A percentile compares a stretch with the other conserved stretches of the same genome.
These are phyloP conservation scores for Sebastes umbrosus DNA, from an alignment of 2,797 vertebrate species.

Conservation along the genomic window DNA sequence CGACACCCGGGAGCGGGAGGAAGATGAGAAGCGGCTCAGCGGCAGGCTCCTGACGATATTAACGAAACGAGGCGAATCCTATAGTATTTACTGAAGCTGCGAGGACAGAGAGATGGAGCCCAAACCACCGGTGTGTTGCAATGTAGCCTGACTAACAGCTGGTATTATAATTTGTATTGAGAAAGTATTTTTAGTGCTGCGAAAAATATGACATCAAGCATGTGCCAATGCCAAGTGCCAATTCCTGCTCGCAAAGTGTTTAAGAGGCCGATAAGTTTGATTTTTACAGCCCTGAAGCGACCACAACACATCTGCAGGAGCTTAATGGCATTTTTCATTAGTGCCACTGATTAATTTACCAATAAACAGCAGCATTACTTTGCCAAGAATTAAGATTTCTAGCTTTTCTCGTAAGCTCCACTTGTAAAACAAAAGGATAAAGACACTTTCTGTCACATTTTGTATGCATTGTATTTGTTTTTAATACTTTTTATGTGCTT, in stretches of 20 bases:
- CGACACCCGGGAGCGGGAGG: constrained; percentile 11
- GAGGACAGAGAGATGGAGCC: not conserved
- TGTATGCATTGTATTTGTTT: not conserved
- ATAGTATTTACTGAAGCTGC: not conserved
- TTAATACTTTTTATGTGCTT: not conserved
- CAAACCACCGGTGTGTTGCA: constrained; percentile 1
- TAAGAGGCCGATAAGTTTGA: not conserved
- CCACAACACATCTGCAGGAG: not conserved
- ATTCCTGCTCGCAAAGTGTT: not conserved
- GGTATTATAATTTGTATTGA: not conserved
- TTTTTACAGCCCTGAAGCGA: not conserved
- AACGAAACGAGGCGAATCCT: not conserved
- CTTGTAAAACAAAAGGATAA: not conserved
- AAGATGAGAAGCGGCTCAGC: not conserved
- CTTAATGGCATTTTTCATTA: not conserved
- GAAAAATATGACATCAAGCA: not conserved
- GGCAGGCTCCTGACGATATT: not conserved
- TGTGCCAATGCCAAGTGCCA: not conserved
- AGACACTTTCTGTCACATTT: not conserved
- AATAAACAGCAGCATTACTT: not conserved
- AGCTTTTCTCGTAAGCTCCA: not conserved
- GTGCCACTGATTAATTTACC: not conserved
- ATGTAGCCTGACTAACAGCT: not conserved
- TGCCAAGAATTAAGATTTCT: not conserved
- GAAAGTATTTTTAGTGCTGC: not conserved